These are phyloP conservation scores for Dicerorhinus sumatrensis DNA, from an alignment of 2,113 vertebrate species.

Conservation along the genomic window DNA sequence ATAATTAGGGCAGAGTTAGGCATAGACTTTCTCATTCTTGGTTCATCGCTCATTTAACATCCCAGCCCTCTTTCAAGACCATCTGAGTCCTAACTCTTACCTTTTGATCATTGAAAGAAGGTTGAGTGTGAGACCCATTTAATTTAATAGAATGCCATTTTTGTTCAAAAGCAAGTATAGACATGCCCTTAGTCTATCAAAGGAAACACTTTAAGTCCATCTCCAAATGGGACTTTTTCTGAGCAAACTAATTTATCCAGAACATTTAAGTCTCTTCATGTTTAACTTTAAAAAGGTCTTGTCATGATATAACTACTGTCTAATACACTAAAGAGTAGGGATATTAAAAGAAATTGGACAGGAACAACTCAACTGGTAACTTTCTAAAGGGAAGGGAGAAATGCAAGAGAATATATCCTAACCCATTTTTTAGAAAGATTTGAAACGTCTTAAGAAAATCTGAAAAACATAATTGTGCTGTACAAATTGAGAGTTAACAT, in stretches of 20 bases:
- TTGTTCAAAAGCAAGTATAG: constrained; percentile 55
- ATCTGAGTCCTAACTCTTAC: background rate
- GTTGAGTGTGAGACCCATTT: background rate
- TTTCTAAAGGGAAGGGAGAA: constrained; percentile 50
- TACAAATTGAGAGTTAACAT: constrained; percentile 27
- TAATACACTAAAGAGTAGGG: constrained; percentile 48
- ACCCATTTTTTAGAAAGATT: constrained; percentile 42
- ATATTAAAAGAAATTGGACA: constrained; percentile 39
- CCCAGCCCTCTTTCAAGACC: background rate
- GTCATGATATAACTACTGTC: constrained; percentile 26
- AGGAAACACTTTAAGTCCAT: constrained; percentile 38
- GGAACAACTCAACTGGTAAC: constrained; percentile 28
- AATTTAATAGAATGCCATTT: constrained; percentile 55
- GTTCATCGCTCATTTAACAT: background rate
- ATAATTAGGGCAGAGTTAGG: background rate
- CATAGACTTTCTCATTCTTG: background rate
- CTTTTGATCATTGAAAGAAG: constrained; percentile 50
- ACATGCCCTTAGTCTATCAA: constrained; percentile 7
- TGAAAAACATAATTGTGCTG: constrained; percentile 43
- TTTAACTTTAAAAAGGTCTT: constrained; percentile 38
- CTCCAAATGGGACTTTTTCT: constrained; percentile 57
- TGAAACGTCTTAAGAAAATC: constrained; percentile 50
- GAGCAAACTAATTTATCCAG: constrained; percentile 59
- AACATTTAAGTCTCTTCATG: constrained; percentile 47
- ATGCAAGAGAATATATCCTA: constrained; percentile 47